Evolutionary conservation across 2,113 vertebrate species (phyloP), one percentile per base, ranked within the genome.

Genomic region (Athene noctua): DNA sequence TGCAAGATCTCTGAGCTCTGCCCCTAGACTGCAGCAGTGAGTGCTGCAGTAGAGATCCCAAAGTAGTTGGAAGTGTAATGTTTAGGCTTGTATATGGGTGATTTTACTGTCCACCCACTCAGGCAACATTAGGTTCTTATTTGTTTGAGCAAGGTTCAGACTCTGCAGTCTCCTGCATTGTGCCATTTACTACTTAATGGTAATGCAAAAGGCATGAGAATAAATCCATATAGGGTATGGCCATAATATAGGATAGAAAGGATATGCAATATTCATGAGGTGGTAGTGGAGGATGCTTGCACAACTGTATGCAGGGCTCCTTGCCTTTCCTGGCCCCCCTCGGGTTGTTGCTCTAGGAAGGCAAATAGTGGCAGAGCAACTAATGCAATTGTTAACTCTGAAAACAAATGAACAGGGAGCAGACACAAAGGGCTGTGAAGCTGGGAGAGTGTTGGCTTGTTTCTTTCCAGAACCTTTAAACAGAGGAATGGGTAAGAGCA

Each of bases 221-320:
- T 78, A 40, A 88, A 77, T 57, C 27, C 27, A 18, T 54, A 7
- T 5, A 29, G 63, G 18, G 7, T 44, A 9, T 55, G 62, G 29
- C 44, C 23, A 3, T 55, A n/a, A 30, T 10, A n/a, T 0, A 8
- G 36, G 16, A 5, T 38, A 36, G 67, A 29, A 82, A 57, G 44
- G 42, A 73, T n/a, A 32, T 32, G 23, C 20, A 90, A 2, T 72
- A 55, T 83, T 82, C 14, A 23, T 22, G 70, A 65, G 44, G 54
- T 62, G 68, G 4, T 49, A 66, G 29, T 1, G 4, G 78, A 65
- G 30, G 47, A 74, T n/a, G 25, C 61, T n/a, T 15, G 19, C 32
- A 21, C 47, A 57, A 10, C 27, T 2, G 1, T 0, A 1, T 30
- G 46, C 32, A 5, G 79, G 32, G 36, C 73, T 73, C n/a, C 19